Percentiles rank a stretch among this genome's conserved stretches.
These are phyloP conservation scores for Trissolcus brochymenae DNA, from an alignment of 2,888 invertebrate genomes.

Conservation along the genomic window DNA sequence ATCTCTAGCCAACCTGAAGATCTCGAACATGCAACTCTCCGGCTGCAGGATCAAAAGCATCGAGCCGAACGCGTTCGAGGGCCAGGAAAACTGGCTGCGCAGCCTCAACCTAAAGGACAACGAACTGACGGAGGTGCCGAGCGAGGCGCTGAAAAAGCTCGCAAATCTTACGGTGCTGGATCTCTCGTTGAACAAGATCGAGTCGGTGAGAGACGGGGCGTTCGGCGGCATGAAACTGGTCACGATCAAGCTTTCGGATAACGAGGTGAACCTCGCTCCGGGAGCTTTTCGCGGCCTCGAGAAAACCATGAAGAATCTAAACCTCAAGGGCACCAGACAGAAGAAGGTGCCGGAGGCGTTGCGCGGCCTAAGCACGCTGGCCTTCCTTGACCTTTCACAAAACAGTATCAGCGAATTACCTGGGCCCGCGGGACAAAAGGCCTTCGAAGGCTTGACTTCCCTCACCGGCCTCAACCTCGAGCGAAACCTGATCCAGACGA, in stretches of 20 bases:
- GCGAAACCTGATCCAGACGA: conserved; percentile 88
- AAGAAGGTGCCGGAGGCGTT: conserved; percentile 88
- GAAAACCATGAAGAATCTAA: conserved; percentile 89
- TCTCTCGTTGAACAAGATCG: conserved; percentile 88
- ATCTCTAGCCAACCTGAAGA: conserved; percentile 83
- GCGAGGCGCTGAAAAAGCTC: conserved; percentile 82
- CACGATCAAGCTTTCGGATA: conserved; percentile 91
- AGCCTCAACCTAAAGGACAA: conserved; percentile 92
- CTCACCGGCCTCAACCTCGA: conserved; percentile 92
- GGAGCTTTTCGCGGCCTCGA: conserved; percentile 88
- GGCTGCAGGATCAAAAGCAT: conserved; percentile 86
- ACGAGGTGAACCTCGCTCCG: conserved; percentile 85
- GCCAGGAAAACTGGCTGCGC: conserved; percentile 87
- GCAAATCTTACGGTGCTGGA: conserved; percentile 87
- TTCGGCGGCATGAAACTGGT: conserved; percentile 87
- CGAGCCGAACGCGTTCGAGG: conserved; percentile 86
- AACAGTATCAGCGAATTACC: conserved; percentile 90
- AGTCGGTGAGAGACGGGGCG: conserved; percentile 84
- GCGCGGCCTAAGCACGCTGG: conserved; percentile 85
- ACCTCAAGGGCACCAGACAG: conserved; percentile 91
- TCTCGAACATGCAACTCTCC: conserved; percentile 90
- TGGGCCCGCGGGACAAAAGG: conserved; percentile 81
- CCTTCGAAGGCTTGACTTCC: conserved; percentile 87
- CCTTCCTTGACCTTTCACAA: conserved; percentile 92
- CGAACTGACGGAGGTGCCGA: conserved; percentile 86